A percentile compares a stretch with the other conserved stretches of the same genome.
phyloP scores from a whole-genome alignment of 1,140 invertebrate species.

The Ceratosolen fusciceps region DNA sequence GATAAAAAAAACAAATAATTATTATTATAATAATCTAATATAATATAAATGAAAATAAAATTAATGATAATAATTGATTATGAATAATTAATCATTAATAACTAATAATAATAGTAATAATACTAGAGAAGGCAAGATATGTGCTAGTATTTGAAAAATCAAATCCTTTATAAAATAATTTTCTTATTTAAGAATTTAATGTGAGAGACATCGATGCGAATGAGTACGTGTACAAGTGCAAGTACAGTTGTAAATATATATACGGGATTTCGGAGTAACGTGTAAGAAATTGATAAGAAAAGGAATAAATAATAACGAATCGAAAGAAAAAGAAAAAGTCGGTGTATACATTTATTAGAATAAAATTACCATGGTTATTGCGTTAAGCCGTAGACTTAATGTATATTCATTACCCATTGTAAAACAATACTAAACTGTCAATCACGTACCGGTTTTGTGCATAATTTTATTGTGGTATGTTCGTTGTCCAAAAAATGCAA shows the following conservation, averaged over 20 bases:
- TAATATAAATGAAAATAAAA: too few species aligned
- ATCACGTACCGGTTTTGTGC: conserved; percentile 57
- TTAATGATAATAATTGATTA: too few species aligned
- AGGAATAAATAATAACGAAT: neutral
- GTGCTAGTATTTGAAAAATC: conserved; percentile 42
- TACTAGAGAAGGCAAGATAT: conserved; percentile 25
- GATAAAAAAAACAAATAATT: too few species aligned
- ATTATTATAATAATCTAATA: too few species aligned
- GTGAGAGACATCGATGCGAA: conserved; percentile 15
- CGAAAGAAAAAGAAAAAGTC: conserved; percentile 11
- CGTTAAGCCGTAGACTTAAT: conserved; percentile 47
- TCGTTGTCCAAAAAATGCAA: conserved; percentile 65
- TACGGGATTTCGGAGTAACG: neutral
- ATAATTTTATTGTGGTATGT: conserved; percentile 61
- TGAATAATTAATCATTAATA: too few species aligned
- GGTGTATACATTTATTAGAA: conserved; percentile 47
- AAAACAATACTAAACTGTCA: conserved; percentile 46
- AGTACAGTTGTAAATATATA: conserved; percentile 47
- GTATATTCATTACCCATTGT: conserved; percentile 49
- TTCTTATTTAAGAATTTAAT: conserved; percentile 31
- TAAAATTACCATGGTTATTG: conserved; percentile 46
- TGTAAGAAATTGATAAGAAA: conserved; percentile 2
- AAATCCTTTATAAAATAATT: conserved; percentile 32
- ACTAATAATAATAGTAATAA: too few species aligned
- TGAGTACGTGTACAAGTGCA: conserved; percentile 31